phyloP scores from a whole-genome alignment of 2,888 invertebrate genomes.

The Acleris sparsana region DNA sequence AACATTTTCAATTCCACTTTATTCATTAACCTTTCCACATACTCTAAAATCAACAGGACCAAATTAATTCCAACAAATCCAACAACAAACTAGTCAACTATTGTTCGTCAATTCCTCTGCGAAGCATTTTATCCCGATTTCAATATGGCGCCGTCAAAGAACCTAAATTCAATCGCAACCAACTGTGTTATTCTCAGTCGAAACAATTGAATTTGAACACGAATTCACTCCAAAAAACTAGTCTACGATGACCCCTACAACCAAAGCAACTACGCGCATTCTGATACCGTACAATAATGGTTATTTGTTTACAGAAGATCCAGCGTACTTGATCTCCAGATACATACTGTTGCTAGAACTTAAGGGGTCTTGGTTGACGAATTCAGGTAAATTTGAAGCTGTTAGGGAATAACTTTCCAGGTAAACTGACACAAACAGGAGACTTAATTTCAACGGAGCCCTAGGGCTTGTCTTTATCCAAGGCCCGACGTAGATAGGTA shows the following conservation, averaged over 20 bases:
- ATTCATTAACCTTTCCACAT: not conserved
- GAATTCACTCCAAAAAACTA: no score
- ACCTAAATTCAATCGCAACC: slow-evolving; percentile 39
- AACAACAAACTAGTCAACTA: not conserved
- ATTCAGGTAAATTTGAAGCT: no score
- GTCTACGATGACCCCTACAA: no score
- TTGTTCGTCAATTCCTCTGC: not conserved
- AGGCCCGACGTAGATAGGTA: slow-evolving; percentile 4
- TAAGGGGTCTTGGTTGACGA: no score
- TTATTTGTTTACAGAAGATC: no score
- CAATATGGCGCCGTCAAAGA: slow-evolving; percentile 28
- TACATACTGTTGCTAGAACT: no score
- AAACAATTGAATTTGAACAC: no score
- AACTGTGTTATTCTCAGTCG: no score
- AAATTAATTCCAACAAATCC: not conserved
- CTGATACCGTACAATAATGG: no score
- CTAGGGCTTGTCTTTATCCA: slow-evolving; percentile 42
- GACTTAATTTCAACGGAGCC: slow-evolving; percentile 44
- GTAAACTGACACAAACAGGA: slow-evolving; percentile 43
- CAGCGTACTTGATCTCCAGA: no score
- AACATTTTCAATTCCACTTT: no score
- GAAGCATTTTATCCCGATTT: not conserved
- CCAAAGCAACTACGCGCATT: no score
- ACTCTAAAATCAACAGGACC: not conserved
- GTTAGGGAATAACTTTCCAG: slow-evolving; percentile 14